Evolutionary conservation across 92 coral and sea anemone species (phyloP).

Genomic region (Epizoanthus scotinus): DNA sequence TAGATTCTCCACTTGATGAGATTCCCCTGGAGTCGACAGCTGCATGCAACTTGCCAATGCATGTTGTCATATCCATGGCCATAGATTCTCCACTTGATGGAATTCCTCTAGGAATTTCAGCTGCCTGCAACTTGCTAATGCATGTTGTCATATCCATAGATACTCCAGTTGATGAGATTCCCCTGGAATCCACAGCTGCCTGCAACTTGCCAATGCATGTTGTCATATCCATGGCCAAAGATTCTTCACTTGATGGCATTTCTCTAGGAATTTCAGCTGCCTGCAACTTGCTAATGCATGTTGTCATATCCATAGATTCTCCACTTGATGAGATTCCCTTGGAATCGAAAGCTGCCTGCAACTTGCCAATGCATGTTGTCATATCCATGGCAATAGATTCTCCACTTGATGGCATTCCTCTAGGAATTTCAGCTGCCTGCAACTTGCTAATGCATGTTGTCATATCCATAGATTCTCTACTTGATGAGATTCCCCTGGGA

Average conservation of each 20-base stretch:
- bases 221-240: constrained; percentile 26
- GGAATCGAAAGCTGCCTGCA: not conserved
- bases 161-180: not conserved
- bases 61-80: too few species aligned
- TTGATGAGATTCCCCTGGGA: not conserved
- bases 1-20: not conserved
- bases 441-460: not conserved
- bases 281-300: not conserved
- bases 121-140: not conserved
- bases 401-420: not conserved
- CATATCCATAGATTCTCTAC: constrained; percentile 18
- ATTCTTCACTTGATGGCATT: not conserved
- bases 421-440: too few species aligned
- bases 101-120: too few species aligned
- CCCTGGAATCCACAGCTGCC: not conserved
- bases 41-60: constrained; percentile 4
- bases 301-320: constrained; percentile 24
- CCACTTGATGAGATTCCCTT: not conserved
- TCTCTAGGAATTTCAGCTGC: too few species aligned
- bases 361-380: constrained; percentile 14
- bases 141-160: constrained; percentile 26
- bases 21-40: not conserved
- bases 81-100: too few species aligned
- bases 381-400: constrained; percentile 13
- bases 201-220: constrained; percentile 2